phyloP scores from a whole-genome alignment of 1,140 invertebrate genomes.

The Phenacoccus solenopsis region DNA sequence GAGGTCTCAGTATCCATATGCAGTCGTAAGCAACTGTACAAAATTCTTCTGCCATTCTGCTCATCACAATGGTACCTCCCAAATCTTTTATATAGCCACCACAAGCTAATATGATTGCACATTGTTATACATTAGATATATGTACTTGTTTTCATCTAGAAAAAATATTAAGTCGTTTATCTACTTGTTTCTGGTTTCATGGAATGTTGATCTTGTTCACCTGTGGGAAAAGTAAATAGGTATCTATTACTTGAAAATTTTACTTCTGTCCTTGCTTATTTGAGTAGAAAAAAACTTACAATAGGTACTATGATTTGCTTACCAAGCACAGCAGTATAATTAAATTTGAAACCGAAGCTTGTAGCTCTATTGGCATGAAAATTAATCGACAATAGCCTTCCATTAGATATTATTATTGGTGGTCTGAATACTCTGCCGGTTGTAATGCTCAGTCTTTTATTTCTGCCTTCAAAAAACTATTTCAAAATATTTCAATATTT shows the following conservation, averaged over 20 bases:
- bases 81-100: slow-evolving; percentile 58
- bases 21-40: slow-evolving; percentile 48
- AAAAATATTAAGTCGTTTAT: slow-evolving; percentile 20
- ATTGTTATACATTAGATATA: no score
- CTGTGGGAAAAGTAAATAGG: slow-evolving; percentile 33
- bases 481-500: slow-evolving; percentile 21
- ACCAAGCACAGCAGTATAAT: slow-evolving; percentile 43
- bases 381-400: slow-evolving; percentile 47
- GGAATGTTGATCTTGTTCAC: slow-evolving; percentile 38
- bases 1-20: slow-evolving; percentile 56
- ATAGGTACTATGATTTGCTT: no score
- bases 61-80: slow-evolving; percentile 63
- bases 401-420: slow-evolving; percentile 49
- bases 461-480: slow-evolving; percentile 57
- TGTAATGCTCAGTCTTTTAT: slow-evolving; percentile 48
- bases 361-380: slow-evolving; percentile 60
- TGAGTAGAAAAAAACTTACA: no score
- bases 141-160: no score
- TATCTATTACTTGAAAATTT: not conserved
- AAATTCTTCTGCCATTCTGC: slow-evolving; percentile 53
- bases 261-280: no score
- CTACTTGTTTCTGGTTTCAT: slow-evolving; percentile 44
- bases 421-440: slow-evolving; percentile 54
- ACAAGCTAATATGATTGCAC: slow-evolving; percentile 39
- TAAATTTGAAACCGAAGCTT: slow-evolving; percentile 51